Evolutionary conservation across 2,113 vertebrate species (phyloP).

Genomic region (Entelurus aequoreus): DNA sequence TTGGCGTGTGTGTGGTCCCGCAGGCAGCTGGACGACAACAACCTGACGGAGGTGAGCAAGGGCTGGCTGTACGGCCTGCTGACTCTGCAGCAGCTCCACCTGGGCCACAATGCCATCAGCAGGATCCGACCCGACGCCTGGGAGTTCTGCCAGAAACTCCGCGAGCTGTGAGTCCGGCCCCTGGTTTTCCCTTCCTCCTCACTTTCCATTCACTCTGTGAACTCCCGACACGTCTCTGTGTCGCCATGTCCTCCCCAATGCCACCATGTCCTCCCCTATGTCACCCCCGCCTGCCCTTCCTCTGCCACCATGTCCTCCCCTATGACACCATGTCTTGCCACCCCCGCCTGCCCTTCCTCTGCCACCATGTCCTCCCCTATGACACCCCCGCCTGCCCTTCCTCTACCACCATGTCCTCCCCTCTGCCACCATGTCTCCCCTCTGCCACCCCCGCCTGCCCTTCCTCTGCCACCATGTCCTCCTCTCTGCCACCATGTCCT

Average conservation of each 20-base stretch:
- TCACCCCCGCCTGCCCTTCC: slow-evolving; percentile 34
- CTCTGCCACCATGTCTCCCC: too few species aligned
- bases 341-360: too few species aligned
- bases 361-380: too few species aligned
- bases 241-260: slow-evolving; percentile 34
- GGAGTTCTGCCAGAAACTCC: slow-evolving; percentile 97
- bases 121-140: slow-evolving; percentile 90
- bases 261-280: slow-evolving; percentile 1
- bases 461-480: too few species aligned
- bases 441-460: too few species aligned
- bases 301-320: slow-evolving; percentile 5
- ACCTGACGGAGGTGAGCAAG: slow-evolving; percentile 92
- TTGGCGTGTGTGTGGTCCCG: slow-evolving; percentile 22
- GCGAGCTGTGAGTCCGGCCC: slow-evolving; percentile 86
- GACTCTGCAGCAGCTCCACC: slow-evolving; percentile 90
- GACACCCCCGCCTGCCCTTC: too few species aligned
- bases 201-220: slow-evolving; percentile 59
- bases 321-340: not conserved
- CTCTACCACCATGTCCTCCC: too few species aligned
- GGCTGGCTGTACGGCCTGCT: slow-evolving; percentile 95
- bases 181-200: slow-evolving; percentile 8
- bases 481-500: too few species aligned
- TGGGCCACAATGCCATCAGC: slow-evolving; percentile 89
- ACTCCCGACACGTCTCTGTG: slow-evolving; percentile 72
- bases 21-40: slow-evolving; percentile 96